Base-by-base conservation (phyloP, 2,797 vertebrate genomes). In the Heterohyrax brucei region DNA sequence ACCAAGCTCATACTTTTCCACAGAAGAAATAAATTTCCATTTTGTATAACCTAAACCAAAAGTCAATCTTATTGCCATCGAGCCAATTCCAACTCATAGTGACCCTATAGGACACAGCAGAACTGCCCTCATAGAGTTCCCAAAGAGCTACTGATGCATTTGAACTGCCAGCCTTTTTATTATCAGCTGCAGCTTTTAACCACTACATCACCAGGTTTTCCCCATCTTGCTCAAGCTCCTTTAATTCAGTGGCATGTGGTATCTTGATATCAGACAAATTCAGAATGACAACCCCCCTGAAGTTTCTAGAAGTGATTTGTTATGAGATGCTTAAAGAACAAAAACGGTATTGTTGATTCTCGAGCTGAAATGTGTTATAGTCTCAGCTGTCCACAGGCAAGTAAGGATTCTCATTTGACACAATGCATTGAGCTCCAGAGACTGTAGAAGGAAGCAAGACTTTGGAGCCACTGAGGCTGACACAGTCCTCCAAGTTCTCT, bases 261-360 rank as follows among this genome's bases (percentile, higher is more conserved):
- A 1, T 83, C 14, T 87, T 61, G 85, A 50, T 39, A 66, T 85
- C 39, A 91, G 19, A 91, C 30, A 68, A 79, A 89, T 82, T 93
- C 73, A 85, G 72, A 85, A 92, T 81, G 96, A 92, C 73, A 82
- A 92, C 84, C 16, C 24, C 22, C 22, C 75, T 77, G 24, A 89
- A 94, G 87, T 81, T 94, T 79, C 84, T 87, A 22, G 76, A 73
- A 93, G 44, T 33, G 30, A 88, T 91, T 91, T 93, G 39, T 64
- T 82, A 77, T 56, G 64, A 70, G 91, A 66, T 44, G 7, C 73
- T 81, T 75, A 68, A 81, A 84, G 26, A 93, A 61, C 76, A 70
- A 84, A 28, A 68, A 95, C 93, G 56, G 44, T 73, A 56, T 46
- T 44, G 10, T 59, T 72, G 9, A 82, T 70, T 86, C 59, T 76